Percentiles rank a stretch among this genome's conserved stretches.
These are phyloP conservation scores for Falco rusticolus DNA, from an alignment of 2,797 vertebrate species.

Conservation along the genomic window DNA sequence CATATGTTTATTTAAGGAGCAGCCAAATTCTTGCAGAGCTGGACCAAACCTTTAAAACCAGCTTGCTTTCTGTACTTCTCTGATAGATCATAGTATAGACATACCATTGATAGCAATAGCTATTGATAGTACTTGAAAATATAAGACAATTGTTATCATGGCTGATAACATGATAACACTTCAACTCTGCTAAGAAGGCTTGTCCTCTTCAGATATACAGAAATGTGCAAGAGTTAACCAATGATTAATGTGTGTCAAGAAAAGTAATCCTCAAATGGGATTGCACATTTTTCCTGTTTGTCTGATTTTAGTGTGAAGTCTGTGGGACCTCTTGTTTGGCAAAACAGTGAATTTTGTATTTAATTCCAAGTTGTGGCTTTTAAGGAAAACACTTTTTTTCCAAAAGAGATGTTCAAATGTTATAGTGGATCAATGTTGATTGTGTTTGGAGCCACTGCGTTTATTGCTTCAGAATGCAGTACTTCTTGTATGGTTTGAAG, in stretches of 20 bases:
- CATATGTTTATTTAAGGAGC: not conserved
- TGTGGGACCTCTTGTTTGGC: not conserved
- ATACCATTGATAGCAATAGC: not conserved
- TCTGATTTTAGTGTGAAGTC: not conserved
- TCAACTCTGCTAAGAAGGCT: not conserved
- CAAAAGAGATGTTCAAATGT: not conserved
- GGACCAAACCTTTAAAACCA: not conserved
- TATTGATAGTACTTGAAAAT: not conserved
- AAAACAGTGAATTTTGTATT: not conserved
- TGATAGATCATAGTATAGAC: not conserved
- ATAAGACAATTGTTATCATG: not conserved
- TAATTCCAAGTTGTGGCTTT: not conserved
- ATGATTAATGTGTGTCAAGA: fast-evolving
- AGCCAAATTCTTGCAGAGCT: not conserved
- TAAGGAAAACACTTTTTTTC: not conserved
- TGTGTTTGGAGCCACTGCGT: not conserved
- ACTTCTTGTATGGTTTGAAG: not conserved
- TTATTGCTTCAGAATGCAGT: not conserved
- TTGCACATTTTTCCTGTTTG: not conserved
- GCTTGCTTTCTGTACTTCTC: not conserved
- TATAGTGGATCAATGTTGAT: not conserved
- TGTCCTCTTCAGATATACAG: not conserved
- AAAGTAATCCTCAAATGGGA: not conserved
- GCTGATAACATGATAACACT: not conserved
- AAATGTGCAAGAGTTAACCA: not conserved